phyloP scores from a whole-genome alignment of 2,888 invertebrate genomes.

The Acleris holmiana region DNA sequence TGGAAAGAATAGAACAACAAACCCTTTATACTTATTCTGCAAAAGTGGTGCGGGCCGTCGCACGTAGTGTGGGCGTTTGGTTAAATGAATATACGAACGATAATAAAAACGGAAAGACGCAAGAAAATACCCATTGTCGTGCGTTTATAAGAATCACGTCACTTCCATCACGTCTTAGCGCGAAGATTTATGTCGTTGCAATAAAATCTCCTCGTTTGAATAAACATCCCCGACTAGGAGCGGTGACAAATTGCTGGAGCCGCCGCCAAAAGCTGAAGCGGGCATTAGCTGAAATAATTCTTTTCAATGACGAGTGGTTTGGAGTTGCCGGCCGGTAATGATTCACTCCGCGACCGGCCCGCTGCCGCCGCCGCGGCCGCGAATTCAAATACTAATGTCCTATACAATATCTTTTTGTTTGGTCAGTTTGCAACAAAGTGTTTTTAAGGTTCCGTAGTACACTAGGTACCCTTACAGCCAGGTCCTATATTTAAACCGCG shows the following conservation, averaged over 20 bases:
- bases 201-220: constrained; percentile 82
- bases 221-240: constrained; percentile 73
- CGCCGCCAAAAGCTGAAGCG: constrained; percentile 72
- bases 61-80: constrained; percentile 28
- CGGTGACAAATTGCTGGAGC: constrained; percentile 77
- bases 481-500: too few species aligned
- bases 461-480: too few species aligned
- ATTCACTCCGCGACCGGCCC: constrained; percentile 55
- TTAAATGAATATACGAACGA: constrained; percentile 38
- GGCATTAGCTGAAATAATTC: constrained; percentile 76
- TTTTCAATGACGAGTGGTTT: constrained; percentile 68
- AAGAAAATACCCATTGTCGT: constrained; percentile 62
- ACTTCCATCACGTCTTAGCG: constrained; percentile 68
- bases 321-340: constrained; percentile 61
- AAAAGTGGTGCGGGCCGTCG: not conserved
- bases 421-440: too few species aligned
- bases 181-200: constrained; percentile 79
- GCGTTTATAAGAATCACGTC: constrained; percentile 67
- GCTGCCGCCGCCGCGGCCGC: not conserved
- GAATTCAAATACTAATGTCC: too few species aligned
- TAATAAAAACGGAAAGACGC: constrained; percentile 43
- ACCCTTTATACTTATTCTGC: too few species aligned
- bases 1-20: too few species aligned
- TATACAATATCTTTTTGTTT: too few species aligned
- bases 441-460: too few species aligned